Percentiles rank a stretch among this genome's conserved stretches.
Evolutionary conservation across 2,888 invertebrate genomes (phyloP).

Genomic region (Cryptophagus acutangulus): DNA sequence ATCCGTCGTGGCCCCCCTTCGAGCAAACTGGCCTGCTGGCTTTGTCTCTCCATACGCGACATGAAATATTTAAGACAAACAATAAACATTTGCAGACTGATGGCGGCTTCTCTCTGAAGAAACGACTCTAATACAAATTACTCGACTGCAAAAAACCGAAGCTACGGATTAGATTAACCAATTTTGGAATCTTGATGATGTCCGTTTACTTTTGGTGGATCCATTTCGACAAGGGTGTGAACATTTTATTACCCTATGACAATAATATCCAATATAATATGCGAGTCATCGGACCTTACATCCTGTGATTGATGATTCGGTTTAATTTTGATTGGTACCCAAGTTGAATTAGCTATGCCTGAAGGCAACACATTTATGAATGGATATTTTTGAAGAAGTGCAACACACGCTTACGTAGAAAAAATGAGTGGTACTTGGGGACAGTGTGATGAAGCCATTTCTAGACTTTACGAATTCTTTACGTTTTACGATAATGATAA

Average conservation of each 20-base stretch:
- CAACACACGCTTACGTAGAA: conserved; percentile 2
- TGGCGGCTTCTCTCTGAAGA: too few species aligned
- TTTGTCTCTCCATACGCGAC: conserved; percentile 37
- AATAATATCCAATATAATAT: conserved; percentile 31
- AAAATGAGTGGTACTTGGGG: conserved; percentile 17
- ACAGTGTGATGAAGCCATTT: conserved; percentile 18
- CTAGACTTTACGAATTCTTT: conserved; percentile 19
- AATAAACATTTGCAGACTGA: conserved; percentile 38
- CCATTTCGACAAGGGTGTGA: too few species aligned
- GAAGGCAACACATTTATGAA: conserved; percentile 35
- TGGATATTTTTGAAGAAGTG: conserved; percentile 17
- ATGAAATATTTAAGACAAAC: conserved; percentile 47
- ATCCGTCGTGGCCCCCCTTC: conserved; percentile 35
- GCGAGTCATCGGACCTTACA: conserved; percentile 40
- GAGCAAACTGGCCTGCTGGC: conserved; percentile 27
- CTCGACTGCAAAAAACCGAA: too few species aligned
- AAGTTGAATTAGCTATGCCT: conserved; percentile 40
- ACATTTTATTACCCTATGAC: conserved; percentile 13
- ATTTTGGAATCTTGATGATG: too few species aligned
- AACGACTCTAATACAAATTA: too few species aligned
- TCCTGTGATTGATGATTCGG: conserved; percentile 40
- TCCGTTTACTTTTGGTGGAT: too few species aligned
- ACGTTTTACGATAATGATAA: conserved; percentile 23
- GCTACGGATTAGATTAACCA: too few species aligned
- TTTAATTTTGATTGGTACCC: conserved; percentile 35